Percentiles rank a stretch among this genome's conserved stretches.
phyloP scores from a whole-genome alignment of 2,113 vertebrate genomes.

The Alligator mississippiensis region DNA sequence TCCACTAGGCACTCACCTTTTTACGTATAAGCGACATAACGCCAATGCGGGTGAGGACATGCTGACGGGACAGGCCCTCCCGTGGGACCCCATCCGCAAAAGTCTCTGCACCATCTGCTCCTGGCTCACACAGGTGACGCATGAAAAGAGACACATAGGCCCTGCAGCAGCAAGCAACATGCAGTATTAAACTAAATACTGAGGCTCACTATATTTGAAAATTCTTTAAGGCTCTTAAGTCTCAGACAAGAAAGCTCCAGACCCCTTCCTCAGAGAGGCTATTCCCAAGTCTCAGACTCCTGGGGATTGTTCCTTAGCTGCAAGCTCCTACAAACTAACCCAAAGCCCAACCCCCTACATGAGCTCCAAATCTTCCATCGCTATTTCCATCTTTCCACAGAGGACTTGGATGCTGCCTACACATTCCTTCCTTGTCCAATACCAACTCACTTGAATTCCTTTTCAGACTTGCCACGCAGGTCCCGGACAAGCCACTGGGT shows the following conservation, averaged over 20 bases:
- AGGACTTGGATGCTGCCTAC: neutral
- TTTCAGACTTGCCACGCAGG: slow-evolving; percentile 96
- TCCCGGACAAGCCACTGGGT: slow-evolving; percentile 98
- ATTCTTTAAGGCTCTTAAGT: rapidly evolving
- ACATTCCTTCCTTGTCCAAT: neutral
- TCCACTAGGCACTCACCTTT: slow-evolving; percentile 81
- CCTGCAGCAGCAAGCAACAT: slow-evolving; percentile 69
- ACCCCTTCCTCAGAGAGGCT: neutral
- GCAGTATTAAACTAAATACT: neutral
- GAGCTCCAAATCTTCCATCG: no score
- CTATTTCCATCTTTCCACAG: neutral
- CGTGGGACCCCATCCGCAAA: slow-evolving; percentile 97
- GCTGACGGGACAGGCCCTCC: slow-evolving; percentile 95
- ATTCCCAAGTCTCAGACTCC: neutral
- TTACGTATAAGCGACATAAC: slow-evolving; percentile 99
- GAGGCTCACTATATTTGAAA: rapidly evolving
- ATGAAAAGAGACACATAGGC: slow-evolving; percentile 98
- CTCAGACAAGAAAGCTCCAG: neutral
- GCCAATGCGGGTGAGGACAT: slow-evolving; percentile 96
- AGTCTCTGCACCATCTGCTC: slow-evolving; percentile 96
- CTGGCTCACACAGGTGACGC: slow-evolving; percentile 97
- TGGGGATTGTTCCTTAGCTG: neutral
- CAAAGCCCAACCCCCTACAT: no score
- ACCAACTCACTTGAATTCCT: slow-evolving; percentile 95
- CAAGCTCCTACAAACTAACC: neutral